Percentiles rank a stretch among this genome's conserved stretches.
Conservation (phyloP, 2,888 invertebrate genomes). For the Torymus texanus region DNA sequence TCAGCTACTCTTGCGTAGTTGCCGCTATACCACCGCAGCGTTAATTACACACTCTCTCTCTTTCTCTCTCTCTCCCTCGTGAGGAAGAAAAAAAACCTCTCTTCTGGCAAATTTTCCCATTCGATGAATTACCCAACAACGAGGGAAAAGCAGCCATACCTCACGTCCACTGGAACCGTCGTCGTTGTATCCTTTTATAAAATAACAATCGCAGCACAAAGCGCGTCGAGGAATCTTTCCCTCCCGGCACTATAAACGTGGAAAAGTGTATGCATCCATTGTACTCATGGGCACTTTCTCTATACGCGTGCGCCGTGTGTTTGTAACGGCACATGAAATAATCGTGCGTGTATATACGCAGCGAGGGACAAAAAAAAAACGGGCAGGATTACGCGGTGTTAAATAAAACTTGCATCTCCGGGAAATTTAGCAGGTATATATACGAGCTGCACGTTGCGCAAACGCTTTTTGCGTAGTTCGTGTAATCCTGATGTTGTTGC, state of each 20-base stretch:
- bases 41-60: too few species aligned
- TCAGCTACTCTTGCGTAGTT: too few species aligned
- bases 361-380: not conserved
- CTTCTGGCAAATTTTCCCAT: conserved; percentile 41
- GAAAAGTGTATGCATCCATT: conserved; percentile 28
- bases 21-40: too few species aligned
- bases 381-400: not conserved
- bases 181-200: conserved; percentile 2
- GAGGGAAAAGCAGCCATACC: not conserved
- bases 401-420: too few species aligned
- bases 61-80: too few species aligned
- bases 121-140: conserved; percentile 47
- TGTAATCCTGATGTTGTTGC: too few species aligned
- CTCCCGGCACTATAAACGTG: not conserved
- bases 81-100: conserved; percentile 2
- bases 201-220: conserved; percentile 31
- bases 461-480: too few species aligned
- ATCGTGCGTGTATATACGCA: not conserved
- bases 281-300: conserved; percentile 39
- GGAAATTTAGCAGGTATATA: too few species aligned
- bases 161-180: not conserved
- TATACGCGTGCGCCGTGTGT: not conserved
- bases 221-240: not conserved
- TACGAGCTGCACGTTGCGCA: too few species aligned
- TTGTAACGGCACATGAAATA: not conserved